Conservation (phyloP, 2,113 vertebrate species). For the Embiotoca jacksoni region DNA sequence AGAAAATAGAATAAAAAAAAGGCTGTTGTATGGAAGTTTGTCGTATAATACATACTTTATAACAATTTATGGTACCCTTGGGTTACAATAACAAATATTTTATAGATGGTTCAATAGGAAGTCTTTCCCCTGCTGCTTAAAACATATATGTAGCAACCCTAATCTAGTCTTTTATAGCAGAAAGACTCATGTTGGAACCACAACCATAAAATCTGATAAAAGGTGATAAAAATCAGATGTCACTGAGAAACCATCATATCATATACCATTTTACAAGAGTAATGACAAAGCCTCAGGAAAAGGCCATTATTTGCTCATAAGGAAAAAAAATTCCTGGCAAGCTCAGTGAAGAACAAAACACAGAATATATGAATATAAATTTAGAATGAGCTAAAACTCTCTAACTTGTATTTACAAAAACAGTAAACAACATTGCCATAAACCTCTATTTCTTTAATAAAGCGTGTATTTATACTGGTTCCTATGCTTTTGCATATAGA, state of each 20-base stretch:
- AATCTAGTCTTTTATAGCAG: background rate
- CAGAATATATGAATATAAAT: no score
- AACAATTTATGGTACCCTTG: background rate
- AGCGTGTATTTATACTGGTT: background rate
- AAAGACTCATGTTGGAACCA: background rate
- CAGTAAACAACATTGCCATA: slow-evolving; percentile 7
- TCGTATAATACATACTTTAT: no score
- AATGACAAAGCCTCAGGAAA: slow-evolving; percentile 21
- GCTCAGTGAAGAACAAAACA: background rate
- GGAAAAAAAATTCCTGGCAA: slow-evolving; percentile 44
- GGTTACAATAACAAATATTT: background rate
- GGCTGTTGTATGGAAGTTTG: no score
- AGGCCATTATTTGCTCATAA: slow-evolving; percentile 20
- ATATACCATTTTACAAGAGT: slow-evolving; percentile 13
- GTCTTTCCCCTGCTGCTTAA: background rate
- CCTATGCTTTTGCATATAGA: slow-evolving; percentile 4
- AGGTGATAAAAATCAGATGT: slow-evolving; percentile 24
- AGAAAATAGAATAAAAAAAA: no score
- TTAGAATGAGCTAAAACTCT: background rate
- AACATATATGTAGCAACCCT: background rate
- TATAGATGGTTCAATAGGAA: background rate
- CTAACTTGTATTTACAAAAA: slow-evolving; percentile 34
- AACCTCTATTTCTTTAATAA: background rate
- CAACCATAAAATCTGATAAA: no score
- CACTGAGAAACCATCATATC: slow-evolving; percentile 25